A percentile compares a stretch with the other conserved stretches of the same genome.
Conservation (phyloP, 2,113 vertebrate species). For the Psilopsiagon aymara region DNA sequence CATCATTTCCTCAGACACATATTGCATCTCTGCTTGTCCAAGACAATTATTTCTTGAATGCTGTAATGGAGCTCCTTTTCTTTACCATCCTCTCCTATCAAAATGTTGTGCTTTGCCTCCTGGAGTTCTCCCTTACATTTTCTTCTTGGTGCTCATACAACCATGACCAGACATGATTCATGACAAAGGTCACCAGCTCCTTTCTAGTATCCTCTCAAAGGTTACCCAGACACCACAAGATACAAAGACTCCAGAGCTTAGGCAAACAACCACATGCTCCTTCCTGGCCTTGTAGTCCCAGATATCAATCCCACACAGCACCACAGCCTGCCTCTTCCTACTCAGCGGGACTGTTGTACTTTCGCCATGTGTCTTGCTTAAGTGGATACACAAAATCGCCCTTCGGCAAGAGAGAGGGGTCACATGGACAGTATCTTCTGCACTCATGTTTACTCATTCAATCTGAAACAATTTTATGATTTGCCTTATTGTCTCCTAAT, state of each 20-base stretch:
- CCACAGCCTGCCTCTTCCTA: not conserved
- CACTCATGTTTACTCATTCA: not conserved
- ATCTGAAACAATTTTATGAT: not conserved
- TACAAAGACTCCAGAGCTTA: not conserved
- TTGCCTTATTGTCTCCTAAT: conserved; percentile 28
- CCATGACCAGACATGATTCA: not conserved
- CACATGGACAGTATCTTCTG: not conserved
- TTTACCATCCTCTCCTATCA: not conserved
- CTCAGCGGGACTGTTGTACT: not conserved
- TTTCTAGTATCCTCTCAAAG: not conserved
- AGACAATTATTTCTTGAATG: not conserved
- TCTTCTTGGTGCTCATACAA: not conserved
- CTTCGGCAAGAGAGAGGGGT: not conserved
- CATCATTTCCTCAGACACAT: not conserved
- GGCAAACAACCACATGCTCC: not conserved
- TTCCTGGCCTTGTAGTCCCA: not conserved
- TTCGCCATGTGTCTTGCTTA: not conserved
- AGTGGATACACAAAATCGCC: not conserved
- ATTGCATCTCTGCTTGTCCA: not conserved
- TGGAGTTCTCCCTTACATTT: not conserved
- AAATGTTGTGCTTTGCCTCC: not conserved
- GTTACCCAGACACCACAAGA: not conserved
- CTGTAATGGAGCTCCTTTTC: not conserved
- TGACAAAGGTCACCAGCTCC: not conserved
- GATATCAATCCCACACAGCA: not conserved